These are phyloP conservation scores for Drosophila koepferae DNA, from an alignment of 2,888 invertebrate species.

Conservation along the genomic window DNA sequence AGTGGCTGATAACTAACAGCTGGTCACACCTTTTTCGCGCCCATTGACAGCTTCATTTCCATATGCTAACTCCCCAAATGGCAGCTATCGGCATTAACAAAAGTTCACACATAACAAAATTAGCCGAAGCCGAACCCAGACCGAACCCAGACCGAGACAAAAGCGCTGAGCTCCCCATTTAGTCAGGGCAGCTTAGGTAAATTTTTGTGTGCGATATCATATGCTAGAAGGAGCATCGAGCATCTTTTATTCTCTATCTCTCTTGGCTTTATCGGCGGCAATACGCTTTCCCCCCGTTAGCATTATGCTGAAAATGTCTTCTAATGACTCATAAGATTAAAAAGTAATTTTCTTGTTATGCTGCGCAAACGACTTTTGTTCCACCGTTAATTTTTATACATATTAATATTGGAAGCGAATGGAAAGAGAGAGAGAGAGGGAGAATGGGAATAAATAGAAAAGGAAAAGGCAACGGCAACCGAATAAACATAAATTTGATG, in stretches of 20 bases:
- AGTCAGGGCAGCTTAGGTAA: slow-evolving; percentile 61
- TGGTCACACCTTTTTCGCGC: slow-evolving; percentile 56
- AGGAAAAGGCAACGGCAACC: slow-evolving; percentile 27
- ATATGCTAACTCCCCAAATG: slow-evolving; percentile 41
- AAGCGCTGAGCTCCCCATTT: slow-evolving; percentile 60
- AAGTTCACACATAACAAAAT: slow-evolving; percentile 71
- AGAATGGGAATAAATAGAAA: slow-evolving; percentile 7
- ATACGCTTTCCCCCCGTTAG: slow-evolving; percentile 47
- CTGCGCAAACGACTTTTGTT: slow-evolving; percentile 62
- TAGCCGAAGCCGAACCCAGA: slow-evolving; percentile 18
- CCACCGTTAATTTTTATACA: slow-evolving; percentile 78
- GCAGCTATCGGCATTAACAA: slow-evolving; percentile 53
- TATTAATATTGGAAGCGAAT: slow-evolving; percentile 72
- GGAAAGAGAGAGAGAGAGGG: slow-evolving; percentile 5
- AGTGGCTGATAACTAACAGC: slow-evolving; percentile 40
- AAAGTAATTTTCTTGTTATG: slow-evolving; percentile 80
- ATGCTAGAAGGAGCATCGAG: slow-evolving; percentile 32
- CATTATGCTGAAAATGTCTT: slow-evolving; percentile 70
- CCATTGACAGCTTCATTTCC: slow-evolving; percentile 71
- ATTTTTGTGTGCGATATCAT: slow-evolving; percentile 31
- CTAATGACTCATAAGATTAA: slow-evolving; percentile 82
- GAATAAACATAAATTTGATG: slow-evolving; percentile 79
- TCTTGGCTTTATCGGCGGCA: slow-evolving; percentile 48
- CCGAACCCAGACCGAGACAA: slow-evolving; percentile 47
- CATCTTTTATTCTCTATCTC: slow-evolving; percentile 21